These are phyloP conservation scores for Exephanes ischioxanthus DNA, from an alignment of 2,888 invertebrate species.

Conservation along the genomic window DNA sequence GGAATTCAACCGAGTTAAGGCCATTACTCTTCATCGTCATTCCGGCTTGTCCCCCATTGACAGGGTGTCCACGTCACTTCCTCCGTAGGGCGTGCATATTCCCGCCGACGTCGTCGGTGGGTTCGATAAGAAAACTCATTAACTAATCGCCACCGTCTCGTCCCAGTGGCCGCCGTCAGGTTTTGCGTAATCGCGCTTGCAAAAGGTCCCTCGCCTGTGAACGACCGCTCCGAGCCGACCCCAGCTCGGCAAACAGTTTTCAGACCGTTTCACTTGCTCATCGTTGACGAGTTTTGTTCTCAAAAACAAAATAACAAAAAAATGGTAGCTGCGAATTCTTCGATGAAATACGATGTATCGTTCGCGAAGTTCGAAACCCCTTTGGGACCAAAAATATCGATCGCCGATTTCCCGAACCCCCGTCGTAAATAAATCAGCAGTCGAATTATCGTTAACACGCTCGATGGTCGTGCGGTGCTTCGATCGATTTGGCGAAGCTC, in stretches of 20 bases:
- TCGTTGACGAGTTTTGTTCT: background rate
- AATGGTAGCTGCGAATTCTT: background rate
- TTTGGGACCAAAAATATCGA: background rate
- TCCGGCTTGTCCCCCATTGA: background rate
- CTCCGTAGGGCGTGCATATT: conserved; percentile 41
- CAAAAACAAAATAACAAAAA: background rate
- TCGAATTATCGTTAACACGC: background rate
- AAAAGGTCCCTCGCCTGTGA: conserved; percentile 30
- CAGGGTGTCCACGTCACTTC: conserved; percentile 38
- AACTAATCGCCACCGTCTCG: conserved; percentile 68
- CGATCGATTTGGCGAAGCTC: conserved; percentile 22
- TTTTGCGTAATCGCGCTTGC: conserved; percentile 61
- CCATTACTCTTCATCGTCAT: conserved; percentile 45
- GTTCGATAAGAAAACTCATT: conserved; percentile 68
- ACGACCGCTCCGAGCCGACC: conserved; percentile 12
- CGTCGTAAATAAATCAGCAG: conserved; percentile 29
- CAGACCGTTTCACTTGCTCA: background rate
- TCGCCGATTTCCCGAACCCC: conserved; percentile 12
- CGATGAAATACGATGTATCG: background rate
- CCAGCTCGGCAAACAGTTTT: conserved; percentile 20
- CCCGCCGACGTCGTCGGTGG: conserved; percentile 36
- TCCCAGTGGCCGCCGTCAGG: conserved; percentile 59
- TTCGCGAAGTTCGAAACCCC: background rate
- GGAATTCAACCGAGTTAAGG: background rate
- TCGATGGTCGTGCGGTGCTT: background rate